Conservation (phyloP, 2,888 invertebrate species). For the Hypsopygia costalis region DNA sequence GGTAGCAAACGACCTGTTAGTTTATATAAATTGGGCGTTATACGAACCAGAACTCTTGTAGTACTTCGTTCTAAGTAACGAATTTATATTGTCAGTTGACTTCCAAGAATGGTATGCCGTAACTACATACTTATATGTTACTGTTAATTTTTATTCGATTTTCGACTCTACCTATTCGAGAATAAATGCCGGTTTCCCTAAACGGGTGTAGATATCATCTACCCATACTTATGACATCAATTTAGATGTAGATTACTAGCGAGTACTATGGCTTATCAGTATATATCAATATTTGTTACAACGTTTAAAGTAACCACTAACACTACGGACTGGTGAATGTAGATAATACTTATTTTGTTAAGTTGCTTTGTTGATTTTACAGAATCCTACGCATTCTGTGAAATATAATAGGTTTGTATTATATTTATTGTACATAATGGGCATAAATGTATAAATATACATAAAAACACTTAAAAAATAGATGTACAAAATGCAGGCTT, state of each 20-base stretch:
- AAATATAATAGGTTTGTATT: too few species aligned
- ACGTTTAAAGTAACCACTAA: neutral
- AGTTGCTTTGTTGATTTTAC: too few species aligned
- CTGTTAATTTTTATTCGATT: neutral
- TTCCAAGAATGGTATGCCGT: constrained; percentile 5
- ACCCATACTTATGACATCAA: constrained; percentile 4
- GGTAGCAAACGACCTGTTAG: neutral
- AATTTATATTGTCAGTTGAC: constrained; percentile 1
- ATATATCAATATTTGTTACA: neutral
- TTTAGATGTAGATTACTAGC: constrained; percentile 7
- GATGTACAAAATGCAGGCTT: too few species aligned
- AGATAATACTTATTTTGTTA: too few species aligned
- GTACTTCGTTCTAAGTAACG: neutral
- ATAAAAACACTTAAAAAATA: too few species aligned
- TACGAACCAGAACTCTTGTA: constrained; percentile 1
- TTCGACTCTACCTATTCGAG: neutral
- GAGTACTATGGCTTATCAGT: neutral
- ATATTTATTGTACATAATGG: too few species aligned
- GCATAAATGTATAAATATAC: too few species aligned
- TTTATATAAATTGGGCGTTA: neutral
- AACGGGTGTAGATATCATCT: neutral
- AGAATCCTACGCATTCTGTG: too few species aligned
- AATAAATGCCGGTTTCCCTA: too few species aligned
- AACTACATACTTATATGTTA: neutral
- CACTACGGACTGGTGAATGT: too few species aligned